These are phyloP conservation scores for Bombycilla garrulus DNA, from an alignment of 2,113 vertebrate genomes.

Conservation along the genomic window DNA sequence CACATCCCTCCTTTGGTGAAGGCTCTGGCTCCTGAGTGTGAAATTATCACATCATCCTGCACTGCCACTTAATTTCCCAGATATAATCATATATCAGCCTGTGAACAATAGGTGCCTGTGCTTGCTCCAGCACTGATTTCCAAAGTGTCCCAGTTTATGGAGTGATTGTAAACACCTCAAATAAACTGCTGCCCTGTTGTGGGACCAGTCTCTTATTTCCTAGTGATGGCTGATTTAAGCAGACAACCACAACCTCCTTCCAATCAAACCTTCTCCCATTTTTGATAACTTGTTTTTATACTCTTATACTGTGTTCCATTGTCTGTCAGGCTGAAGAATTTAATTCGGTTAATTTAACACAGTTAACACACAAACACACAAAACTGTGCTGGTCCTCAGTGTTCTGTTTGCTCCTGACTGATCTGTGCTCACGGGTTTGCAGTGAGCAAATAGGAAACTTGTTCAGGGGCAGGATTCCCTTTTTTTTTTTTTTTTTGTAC, in stretches of 20 bases:
- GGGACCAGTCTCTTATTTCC: neutral
- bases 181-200: neutral
- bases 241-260: neutral
- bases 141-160: neutral
- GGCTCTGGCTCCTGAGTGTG: neutral
- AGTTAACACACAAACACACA: neutral
- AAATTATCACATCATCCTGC: neutral
- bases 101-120: neutral
- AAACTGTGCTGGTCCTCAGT: neutral
- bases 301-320: neutral
- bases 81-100: neutral
- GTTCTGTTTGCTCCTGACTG: neutral
- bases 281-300: neutral
- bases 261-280: neutral
- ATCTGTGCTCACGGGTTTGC: neutral
- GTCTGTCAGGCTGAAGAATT: neutral
- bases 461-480: neutral
- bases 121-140: neutral
- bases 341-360: too few relatives aligned
- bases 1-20: neutral
- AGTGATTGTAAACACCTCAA: neutral
- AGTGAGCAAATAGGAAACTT: neutral
- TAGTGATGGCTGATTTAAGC: neutral
- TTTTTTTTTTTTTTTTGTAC: neutral
- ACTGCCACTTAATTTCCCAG: neutral